Conservation (phyloP, 2,113 vertebrate genomes). For the Cathartes aura region DNA sequence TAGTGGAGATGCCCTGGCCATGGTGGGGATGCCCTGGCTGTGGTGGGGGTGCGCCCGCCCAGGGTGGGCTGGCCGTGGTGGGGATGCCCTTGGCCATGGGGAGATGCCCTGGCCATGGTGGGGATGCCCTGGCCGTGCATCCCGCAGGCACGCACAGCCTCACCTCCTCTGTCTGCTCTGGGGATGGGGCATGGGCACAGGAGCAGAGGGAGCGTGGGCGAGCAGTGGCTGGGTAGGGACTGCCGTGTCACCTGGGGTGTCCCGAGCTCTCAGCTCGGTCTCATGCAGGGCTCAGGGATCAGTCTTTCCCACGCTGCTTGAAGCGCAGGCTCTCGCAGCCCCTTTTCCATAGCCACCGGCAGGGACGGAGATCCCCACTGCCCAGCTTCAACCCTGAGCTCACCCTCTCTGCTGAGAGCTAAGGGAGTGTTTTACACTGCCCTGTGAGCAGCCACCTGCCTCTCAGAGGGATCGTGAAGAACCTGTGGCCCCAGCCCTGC, state of each 20-base stretch:
- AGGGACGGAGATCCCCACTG: background rate
- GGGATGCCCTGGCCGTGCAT: background rate
- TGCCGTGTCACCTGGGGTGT: background rate
- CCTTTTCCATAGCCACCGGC: background rate
- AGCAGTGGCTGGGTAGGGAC: background rate
- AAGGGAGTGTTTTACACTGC: background rate
- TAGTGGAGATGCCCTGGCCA: background rate
- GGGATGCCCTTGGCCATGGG: fast-evolving
- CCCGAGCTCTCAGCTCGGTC: background rate
- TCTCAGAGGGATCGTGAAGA: background rate
- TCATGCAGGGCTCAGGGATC: background rate
- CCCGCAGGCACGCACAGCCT: background rate
- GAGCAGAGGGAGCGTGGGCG: background rate
- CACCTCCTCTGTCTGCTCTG: background rate
- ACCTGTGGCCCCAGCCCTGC: background rate
- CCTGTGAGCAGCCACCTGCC: background rate
- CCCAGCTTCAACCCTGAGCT: background rate
- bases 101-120: background rate
- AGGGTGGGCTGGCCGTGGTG: fast-evolving
- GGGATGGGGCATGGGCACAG: too few relatives aligned
- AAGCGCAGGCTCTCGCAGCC: background rate
- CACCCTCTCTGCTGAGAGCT: fast-evolving
- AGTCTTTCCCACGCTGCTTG: background rate
- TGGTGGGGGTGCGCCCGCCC: fast-evolving
- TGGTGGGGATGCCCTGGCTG: fast-evolving